Evolutionary conservation across 1,140 invertebrate species (phyloP), one percentile per base, ranked within the genome.

Genomic region (Penaeus vannamei): DNA sequence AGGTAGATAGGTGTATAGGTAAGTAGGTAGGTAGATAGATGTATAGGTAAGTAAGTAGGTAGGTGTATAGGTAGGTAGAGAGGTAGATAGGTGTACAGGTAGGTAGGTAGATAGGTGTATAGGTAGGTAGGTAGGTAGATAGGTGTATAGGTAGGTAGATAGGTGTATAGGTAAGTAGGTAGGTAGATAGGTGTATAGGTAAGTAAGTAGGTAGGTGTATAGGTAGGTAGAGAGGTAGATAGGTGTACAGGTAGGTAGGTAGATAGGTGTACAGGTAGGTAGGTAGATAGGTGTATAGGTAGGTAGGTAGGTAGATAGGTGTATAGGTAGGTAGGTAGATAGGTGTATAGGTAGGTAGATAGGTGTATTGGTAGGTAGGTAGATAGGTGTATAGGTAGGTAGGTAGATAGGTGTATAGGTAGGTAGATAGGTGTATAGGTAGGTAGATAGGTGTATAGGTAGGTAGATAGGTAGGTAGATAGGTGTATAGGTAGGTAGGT

Each of bases 371-470:
- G n/a, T 46, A 72, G 17, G n/a, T 72, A n/a, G 17, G 32, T 72
- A 72, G 17, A 72, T 72, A 72, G 17, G n/a, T 72, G n/a, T 72
- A 72, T 72, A 72, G 17, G n/a, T 22, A 72, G 17, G n/a, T 72
- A 72, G 17, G n/a, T 72, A 72, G 17, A 72, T 72, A 72, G 17
- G n/a, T 72, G n/a, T 72, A 72, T 72, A 72, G 17, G 29, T 76
- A 76, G 29, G 29, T 76, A 76, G 29, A 76, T 76, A 76, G 19
- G 29, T 76, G 29, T 76, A 26, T 76, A 26, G 19, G 8, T 29
- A 26, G 19, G 8, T 29, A 26, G 19, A 26, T 29, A 23, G n/a
- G 4, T 76, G 8, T 29, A 26, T 29, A 26, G 19, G 8, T 29
- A 76, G 19, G 29, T 29, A 32, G 1, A 36, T 19, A 76, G 1